Percentiles rank a stretch among this genome's conserved stretches.
These are phyloP conservation scores for Chitala chitala DNA, from an alignment of 2,113 vertebrate species.

Conservation along the genomic window DNA sequence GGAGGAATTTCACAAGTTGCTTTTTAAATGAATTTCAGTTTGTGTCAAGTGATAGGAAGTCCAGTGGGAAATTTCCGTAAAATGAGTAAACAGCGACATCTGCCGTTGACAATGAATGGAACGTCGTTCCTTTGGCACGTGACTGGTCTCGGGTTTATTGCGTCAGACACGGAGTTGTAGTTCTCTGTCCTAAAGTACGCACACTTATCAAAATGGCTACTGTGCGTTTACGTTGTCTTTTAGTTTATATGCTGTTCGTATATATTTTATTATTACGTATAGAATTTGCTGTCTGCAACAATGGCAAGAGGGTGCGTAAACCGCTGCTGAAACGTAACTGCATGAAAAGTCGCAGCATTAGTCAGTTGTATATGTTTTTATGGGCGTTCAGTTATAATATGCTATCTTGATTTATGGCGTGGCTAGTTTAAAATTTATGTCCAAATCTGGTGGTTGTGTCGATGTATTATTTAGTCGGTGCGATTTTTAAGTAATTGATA, in stretches of 20 bases:
- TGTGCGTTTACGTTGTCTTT: not conserved
- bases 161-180: conserved; percentile 8
- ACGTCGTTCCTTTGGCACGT: not conserved
- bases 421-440: too few species aligned
- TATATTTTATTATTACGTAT: conserved; percentile 36
- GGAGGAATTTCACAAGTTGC: too few species aligned
- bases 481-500: too few species aligned
- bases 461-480: too few species aligned
- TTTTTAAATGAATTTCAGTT: too few species aligned
- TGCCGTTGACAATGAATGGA: not conserved
- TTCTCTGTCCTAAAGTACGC: conserved; percentile 3
- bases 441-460: too few species aligned
- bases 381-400: too few species aligned
- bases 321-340: not conserved
- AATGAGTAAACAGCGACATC: not conserved
- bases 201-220: conserved; percentile 48
- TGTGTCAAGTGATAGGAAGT: too few species aligned
- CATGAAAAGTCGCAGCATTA: too few species aligned
- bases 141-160: not conserved
- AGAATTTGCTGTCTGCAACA: conserved; percentile 47
- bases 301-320: conserved; percentile 55
- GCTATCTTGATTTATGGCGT: too few species aligned
- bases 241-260: conserved; percentile 18
- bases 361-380: too few species aligned
- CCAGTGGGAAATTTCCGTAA: too few species aligned